Percentiles rank a stretch among this genome's conserved stretches.
phyloP scores from a whole-genome alignment of 2,888 invertebrate species.

The Noctuana brunneofusca region DNA sequence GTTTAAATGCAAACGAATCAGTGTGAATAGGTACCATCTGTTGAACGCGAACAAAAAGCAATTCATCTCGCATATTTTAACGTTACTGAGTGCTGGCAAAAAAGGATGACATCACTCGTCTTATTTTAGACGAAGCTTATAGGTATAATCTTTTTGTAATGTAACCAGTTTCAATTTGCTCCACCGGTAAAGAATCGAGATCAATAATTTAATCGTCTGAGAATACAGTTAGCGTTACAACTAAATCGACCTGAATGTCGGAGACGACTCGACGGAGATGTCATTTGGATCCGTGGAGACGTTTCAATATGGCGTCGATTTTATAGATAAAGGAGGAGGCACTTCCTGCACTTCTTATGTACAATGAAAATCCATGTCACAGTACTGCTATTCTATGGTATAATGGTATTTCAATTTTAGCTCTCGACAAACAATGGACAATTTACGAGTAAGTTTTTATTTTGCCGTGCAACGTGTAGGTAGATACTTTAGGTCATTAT shows the following conservation, averaged over 20 bases:
- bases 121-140: slow-evolving; percentile 37
- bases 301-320: slow-evolving; percentile 41
- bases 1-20: slow-evolving; percentile 42
- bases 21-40: slow-evolving; percentile 35
- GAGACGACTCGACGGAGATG: slow-evolving; percentile 34
- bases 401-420: slow-evolving; percentile 53
- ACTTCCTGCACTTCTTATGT: too few relatives aligned
- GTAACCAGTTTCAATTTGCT: slow-evolving; percentile 50
- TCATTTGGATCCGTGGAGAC: slow-evolving; percentile 34
- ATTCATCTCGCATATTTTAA: slow-evolving; percentile 69
- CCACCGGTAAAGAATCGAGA: slow-evolving; percentile 54
- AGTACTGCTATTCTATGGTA: slow-evolving; percentile 50
- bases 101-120: slow-evolving; percentile 72
- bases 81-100: slow-evolving; percentile 61
- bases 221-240: slow-evolving; percentile 68
- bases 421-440: slow-evolving; percentile 55
- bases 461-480: neutral
- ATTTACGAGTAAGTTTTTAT: slow-evolving; percentile 47
- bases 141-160: slow-evolving; percentile 44
- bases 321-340: slow-evolving; percentile 41
- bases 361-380: slow-evolving; percentile 51
- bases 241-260: slow-evolving; percentile 61
- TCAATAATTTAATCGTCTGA: slow-evolving; percentile 56
- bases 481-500: slow-evolving; percentile 12
- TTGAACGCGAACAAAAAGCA: slow-evolving; percentile 68